These are phyloP conservation scores for Drosophila parabipectinata DNA, from an alignment of 1,140 invertebrate genomes.

Conservation along the genomic window DNA sequence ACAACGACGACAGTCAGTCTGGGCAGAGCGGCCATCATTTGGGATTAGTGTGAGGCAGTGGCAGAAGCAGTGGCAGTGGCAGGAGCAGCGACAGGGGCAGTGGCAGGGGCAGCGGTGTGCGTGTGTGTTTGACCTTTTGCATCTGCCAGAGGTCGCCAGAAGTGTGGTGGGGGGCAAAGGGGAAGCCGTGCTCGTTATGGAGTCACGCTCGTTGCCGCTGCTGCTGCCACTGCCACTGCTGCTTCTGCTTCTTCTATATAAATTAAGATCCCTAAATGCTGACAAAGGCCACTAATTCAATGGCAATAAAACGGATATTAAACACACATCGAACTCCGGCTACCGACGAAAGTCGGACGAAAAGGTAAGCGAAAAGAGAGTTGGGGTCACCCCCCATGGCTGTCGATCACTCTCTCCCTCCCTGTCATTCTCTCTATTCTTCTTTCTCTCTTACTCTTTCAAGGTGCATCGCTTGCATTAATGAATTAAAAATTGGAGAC, in stretches of 20 bases:
- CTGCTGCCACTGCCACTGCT: background rate
- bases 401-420: constrained; percentile 2
- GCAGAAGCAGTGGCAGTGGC: background rate
- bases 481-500: constrained; percentile 54
- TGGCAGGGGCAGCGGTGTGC: constrained; percentile 7
- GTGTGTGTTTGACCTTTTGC: constrained; percentile 5
- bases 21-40: constrained; percentile 73
- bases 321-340: constrained; percentile 76
- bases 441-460: background rate
- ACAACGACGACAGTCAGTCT: constrained; percentile 76
- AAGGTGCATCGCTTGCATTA: constrained; percentile 45
- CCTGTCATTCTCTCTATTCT: background rate
- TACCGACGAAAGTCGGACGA: constrained; percentile 48
- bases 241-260: constrained; percentile 53
- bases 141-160: constrained; percentile 7
- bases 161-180: background rate
- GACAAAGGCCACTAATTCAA: constrained; percentile 81
- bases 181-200: constrained; percentile 69
- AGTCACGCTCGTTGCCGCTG: constrained; percentile 68
- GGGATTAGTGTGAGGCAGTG: constrained; percentile 55
- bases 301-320: constrained; percentile 81
- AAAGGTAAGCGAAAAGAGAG: background rate
- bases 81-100: too few species aligned
- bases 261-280: constrained; percentile 81
- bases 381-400: background rate